These are phyloP conservation scores for Vulpes lagopus DNA, from an alignment of 2,113 vertebrate species.

Conservation along the genomic window DNA sequence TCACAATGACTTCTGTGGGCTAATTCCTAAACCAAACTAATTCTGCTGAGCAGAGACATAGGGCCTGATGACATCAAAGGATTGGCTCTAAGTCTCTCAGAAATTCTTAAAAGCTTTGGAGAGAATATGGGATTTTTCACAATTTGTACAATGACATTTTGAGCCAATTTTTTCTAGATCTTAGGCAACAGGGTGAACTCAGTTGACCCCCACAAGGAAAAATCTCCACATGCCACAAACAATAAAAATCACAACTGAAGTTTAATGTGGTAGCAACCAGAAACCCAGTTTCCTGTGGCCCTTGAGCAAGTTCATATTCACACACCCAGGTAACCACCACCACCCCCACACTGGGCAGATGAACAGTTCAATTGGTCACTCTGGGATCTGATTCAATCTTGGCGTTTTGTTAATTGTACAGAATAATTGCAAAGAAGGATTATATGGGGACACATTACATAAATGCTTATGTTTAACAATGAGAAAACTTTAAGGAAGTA, in stretches of 20 bases:
- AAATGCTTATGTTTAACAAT: not conserved
- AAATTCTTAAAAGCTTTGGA: not conserved
- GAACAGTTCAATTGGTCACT: not conserved
- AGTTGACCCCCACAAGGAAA: conserved; percentile 21
- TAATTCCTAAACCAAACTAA: not conserved
- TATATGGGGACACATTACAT: not conserved
- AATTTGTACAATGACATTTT: not conserved
- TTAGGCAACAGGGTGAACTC: conserved; percentile 60
- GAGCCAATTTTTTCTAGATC: not conserved
- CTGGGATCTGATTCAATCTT: not conserved
- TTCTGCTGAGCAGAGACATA: not conserved
- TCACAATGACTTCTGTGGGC: rapidly evolving
- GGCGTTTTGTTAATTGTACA: not conserved
- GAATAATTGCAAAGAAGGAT: not conserved
- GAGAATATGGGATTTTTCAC: not conserved
- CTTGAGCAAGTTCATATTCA: not conserved
- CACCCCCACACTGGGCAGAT: not conserved
- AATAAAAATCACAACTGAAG: conserved; percentile 31
- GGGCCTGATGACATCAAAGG: not conserved
- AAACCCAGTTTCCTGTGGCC: conserved; percentile 16
- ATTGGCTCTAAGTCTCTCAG: not conserved
- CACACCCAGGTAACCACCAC: not conserved
- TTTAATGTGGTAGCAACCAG: conserved; percentile 16
- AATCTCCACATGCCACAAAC: conserved; percentile 36
- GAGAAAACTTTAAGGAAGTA: not conserved